Evolutionary conservation across 2,113 vertebrate species (phyloP).

Genomic region (Rhegmatorhina hoffmannsi): DNA sequence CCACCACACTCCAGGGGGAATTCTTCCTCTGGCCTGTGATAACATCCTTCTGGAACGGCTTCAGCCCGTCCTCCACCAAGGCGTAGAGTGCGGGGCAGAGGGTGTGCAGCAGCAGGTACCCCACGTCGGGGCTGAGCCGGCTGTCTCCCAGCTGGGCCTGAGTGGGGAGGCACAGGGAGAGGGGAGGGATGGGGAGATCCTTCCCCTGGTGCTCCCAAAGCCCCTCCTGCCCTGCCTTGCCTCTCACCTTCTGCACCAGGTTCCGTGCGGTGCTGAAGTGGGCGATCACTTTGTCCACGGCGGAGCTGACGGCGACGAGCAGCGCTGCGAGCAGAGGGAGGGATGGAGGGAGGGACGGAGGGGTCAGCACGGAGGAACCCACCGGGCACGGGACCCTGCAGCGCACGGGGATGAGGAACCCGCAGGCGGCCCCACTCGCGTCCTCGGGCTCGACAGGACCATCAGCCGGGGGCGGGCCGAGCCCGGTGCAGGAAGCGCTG

Average conservation of each 20-base stretch:
- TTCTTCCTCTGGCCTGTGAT: constrained; percentile 90
- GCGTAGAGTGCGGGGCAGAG: constrained; percentile 89
- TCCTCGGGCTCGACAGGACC: not conserved
- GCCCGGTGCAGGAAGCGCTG: not conserved
- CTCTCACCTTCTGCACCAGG: constrained; percentile 90
- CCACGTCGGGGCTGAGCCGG: constrained; percentile 88
- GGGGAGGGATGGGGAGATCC: too few species aligned
- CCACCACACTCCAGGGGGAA: constrained; percentile 91
- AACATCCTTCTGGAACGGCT: constrained; percentile 93
- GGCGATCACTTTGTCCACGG: constrained; percentile 90
- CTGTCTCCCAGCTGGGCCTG: constrained; percentile 95
- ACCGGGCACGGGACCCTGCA: not conserved
- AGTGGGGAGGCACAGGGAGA: not conserved
- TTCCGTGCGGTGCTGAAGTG: constrained; percentile 90
- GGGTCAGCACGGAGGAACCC: not conserved
- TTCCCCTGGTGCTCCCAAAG: not conserved
- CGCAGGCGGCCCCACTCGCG: not conserved
- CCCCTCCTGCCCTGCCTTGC: not conserved
- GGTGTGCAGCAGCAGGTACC: constrained; percentile 88
- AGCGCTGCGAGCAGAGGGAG: constrained; percentile 73
- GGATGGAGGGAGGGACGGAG: not conserved
- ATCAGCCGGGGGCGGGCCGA: not conserved
- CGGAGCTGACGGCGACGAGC: constrained; percentile 83
- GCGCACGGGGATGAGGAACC: not conserved
- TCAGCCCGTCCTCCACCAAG: constrained; percentile 89